These are phyloP conservation scores for Melitaea athalia DNA, from an alignment of 2,888 invertebrate genomes.

Conservation along the genomic window DNA sequence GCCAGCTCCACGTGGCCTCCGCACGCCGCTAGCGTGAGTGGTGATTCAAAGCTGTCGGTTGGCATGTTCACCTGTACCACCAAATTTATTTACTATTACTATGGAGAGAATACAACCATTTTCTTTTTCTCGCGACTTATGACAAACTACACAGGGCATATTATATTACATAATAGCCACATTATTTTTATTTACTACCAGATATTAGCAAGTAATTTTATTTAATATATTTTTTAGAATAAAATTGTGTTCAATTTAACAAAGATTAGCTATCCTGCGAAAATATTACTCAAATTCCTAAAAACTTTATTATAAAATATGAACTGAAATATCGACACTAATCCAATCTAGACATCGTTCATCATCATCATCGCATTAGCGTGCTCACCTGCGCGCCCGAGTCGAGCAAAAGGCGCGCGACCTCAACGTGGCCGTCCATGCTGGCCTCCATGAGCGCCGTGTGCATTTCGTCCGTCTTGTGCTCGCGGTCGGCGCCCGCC, in stretches of 20 bases:
- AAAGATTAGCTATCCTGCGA: no score
- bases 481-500: constrained; percentile 98
- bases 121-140: no score
- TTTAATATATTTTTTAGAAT: no score
- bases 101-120: neutral
- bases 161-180: no score
- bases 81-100: constrained; percentile 15
- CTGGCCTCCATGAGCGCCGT: constrained; percentile 99
- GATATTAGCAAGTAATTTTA: no score
- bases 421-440: constrained; percentile 99
- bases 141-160: no score
- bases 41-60: constrained; percentile 99
- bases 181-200: no score
- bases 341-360: neutral
- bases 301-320: neutral
- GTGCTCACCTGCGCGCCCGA: constrained; percentile 93
- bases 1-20: constrained; percentile 99
- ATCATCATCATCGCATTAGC: no score
- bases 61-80: constrained; percentile 96
- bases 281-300: no score
- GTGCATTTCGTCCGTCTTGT: constrained; percentile 99
- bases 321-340: neutral
- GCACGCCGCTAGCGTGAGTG: constrained; percentile 98
- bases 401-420: constrained; percentile 95
- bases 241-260: no score